Conservation (phyloP, 2,888 invertebrate species). For the Neria commutata region DNA sequence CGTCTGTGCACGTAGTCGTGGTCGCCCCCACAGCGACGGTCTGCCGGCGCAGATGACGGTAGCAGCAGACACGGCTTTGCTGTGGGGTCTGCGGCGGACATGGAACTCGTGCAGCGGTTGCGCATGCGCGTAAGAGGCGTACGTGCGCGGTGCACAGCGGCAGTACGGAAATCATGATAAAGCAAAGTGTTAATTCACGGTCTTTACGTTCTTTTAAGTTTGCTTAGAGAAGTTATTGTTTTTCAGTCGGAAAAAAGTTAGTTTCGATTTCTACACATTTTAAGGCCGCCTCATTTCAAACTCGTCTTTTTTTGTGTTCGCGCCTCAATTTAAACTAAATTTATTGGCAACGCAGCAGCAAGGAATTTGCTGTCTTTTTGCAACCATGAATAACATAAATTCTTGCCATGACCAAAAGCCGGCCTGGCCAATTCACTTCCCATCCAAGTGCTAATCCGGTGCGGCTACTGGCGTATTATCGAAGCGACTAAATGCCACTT, state of each 20-base stretch:
- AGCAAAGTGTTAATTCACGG: no score
- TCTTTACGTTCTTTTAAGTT: no score
- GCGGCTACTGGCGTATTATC: not conserved
- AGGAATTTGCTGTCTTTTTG: conserved; percentile 46
- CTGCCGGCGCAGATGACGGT: not conserved
- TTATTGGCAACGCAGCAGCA: conserved; percentile 1
- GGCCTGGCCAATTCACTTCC: conserved; percentile 39
- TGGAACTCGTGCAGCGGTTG: conserved; percentile 32
- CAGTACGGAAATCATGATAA: no score
- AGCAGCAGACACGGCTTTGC: no score
- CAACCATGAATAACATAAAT: conserved; percentile 52
- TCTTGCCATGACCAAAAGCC: conserved; percentile 41
- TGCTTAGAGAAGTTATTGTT: no score
- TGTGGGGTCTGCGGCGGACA: conserved; percentile 35
- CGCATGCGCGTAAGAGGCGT: conserved; percentile 15
- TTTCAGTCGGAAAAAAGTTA: no score
- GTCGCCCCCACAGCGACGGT: conserved; percentile 3
- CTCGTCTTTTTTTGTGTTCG: no score
- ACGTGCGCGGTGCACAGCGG: no score
- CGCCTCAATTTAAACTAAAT: no score
- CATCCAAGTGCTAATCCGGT: conserved; percentile 1
- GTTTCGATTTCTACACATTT: no score
- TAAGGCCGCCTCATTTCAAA: no score
- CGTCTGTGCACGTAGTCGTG: conserved; percentile 23
- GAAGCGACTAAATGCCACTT: conserved; percentile 19